These are phyloP conservation scores for Drosophila pachea DNA, from an alignment of 1,140 invertebrate genomes.

Conservation along the genomic window DNA sequence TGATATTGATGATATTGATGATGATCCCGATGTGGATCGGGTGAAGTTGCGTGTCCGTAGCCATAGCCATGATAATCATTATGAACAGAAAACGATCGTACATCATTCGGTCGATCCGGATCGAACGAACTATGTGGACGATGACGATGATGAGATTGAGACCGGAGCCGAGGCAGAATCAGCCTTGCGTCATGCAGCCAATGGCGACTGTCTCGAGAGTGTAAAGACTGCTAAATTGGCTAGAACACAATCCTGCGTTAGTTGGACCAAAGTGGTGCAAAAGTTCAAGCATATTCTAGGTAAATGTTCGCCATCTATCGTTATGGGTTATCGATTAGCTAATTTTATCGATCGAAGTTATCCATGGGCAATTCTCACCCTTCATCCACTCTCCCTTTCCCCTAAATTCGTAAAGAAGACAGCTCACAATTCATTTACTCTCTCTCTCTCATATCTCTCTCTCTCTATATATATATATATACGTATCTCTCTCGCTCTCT, in stretches of 20 bases:
- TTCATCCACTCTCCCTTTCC: no score
- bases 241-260: slow-evolving; percentile 74
- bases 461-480: background rate
- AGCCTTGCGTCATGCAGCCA: slow-evolving; percentile 17
- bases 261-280: slow-evolving; percentile 77
- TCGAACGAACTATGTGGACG: slow-evolving; percentile 27
- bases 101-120: slow-evolving; percentile 11
- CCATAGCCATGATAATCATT: slow-evolving; percentile 67
- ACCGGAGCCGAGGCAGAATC: slow-evolving; percentile 60
- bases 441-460: slow-evolving; percentile 1
- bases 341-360: background rate
- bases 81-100: slow-evolving; percentile 35
- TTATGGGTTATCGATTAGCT: background rate
- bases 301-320: slow-evolving; percentile 39
- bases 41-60: slow-evolving; percentile 55
- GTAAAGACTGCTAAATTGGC: slow-evolving; percentile 66
- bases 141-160: slow-evolving; percentile 44
- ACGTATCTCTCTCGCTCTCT: background rate
- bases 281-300: slow-evolving; percentile 77
- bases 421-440: background rate
- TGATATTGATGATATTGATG: slow-evolving; percentile 36
- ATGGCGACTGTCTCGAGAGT: slow-evolving; percentile 42
- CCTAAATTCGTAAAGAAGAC: no score
- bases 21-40: slow-evolving; percentile 4
- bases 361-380: no score